Evolutionary conservation across 2,888 invertebrate genomes (phyloP).

Genomic region (Phania funesta): DNA sequence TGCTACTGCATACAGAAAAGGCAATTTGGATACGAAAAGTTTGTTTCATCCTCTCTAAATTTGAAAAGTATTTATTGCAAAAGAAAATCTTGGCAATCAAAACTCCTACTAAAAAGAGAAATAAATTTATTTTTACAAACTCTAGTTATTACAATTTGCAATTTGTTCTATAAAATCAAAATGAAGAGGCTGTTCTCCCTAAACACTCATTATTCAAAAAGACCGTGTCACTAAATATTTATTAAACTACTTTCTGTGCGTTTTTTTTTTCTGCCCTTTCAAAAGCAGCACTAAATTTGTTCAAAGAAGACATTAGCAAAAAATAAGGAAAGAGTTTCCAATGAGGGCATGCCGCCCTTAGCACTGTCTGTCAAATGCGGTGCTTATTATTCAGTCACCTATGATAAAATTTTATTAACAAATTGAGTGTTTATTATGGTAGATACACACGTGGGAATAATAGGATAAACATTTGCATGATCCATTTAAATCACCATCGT

Average conservation of each 20-base stretch:
- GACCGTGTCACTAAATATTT: background rate
- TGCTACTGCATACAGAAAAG: background rate
- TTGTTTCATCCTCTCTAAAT: background rate
- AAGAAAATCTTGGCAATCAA: background rate
- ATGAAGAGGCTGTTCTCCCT: background rate
- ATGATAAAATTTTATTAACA: too few relatives aligned
- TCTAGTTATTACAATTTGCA: background rate
- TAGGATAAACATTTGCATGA: too few relatives aligned
- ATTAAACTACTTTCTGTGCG: background rate
- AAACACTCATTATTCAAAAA: constrained; percentile 40
- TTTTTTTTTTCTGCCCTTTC: background rate
- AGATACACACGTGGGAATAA: too few relatives aligned
- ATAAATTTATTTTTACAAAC: background rate
- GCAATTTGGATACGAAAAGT: too few relatives aligned
- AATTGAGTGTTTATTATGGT: too few relatives aligned
- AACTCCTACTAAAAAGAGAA: background rate
- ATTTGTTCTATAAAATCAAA: background rate
- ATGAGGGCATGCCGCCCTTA: too few relatives aligned
- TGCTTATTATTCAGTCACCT: too few relatives aligned
- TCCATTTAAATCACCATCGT: too few relatives aligned
- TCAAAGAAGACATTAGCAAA: background rate
- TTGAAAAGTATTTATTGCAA: background rate
- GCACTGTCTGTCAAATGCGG: too few relatives aligned
- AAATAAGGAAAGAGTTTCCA: background rate
- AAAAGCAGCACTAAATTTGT: constrained; percentile 29